Conservation (phyloP, 1,140 invertebrate species). For the Sitobion miscanthi region DNA sequence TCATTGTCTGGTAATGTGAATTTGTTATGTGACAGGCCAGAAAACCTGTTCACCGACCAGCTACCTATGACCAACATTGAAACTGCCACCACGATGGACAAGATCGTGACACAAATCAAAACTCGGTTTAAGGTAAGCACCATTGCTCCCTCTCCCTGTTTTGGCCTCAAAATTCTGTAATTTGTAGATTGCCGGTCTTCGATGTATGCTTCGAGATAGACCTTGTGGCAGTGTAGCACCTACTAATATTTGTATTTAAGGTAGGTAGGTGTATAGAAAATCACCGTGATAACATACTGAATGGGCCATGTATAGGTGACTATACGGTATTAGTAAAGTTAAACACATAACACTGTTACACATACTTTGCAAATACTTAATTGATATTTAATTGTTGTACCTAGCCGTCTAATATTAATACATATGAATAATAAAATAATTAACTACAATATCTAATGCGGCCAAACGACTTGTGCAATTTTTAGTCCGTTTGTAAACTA, state of each 20-base stretch:
- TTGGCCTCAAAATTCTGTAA: neutral
- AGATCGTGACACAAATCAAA: constrained; percentile 11
- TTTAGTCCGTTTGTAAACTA: neutral
- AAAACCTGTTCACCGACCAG: neutral
- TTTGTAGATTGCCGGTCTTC: neutral
- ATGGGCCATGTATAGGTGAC: neutral
- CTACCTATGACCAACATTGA: neutral
- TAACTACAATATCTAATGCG: neutral
- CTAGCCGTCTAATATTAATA: neutral
- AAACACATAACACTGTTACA: neutral
- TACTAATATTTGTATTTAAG: neutral
- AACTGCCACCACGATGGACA: neutral
- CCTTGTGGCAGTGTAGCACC: neutral
- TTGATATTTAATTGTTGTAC: neutral
- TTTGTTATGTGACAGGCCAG: neutral
- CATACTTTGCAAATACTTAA: neutral
- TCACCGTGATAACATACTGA: neutral
- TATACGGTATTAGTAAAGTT: neutral
- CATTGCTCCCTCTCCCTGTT: too few species aligned
- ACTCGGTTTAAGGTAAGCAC: constrained; percentile 24
- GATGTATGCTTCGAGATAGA: neutral
- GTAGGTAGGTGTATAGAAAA: neutral
- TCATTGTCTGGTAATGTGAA: neutral
- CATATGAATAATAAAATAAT: neutral
- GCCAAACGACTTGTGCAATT: neutral